Evolutionary conservation across 2,797 vertebrate genomes (phyloP), one percentile per base, ranked within the genome.

Genomic region (Corythornis leucogaster): DNA sequence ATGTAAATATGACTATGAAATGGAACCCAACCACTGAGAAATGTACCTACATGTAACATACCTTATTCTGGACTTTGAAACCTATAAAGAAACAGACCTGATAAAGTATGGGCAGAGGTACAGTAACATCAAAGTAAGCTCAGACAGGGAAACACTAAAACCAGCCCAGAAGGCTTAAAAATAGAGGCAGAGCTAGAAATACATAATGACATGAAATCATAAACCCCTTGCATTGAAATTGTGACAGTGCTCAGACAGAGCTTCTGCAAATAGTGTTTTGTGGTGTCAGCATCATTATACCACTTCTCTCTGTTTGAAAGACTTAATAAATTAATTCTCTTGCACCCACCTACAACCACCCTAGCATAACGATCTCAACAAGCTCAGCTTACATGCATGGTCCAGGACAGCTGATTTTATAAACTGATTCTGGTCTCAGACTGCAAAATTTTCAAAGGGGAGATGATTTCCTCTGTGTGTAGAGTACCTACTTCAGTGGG

Each of bases 341-440:
- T 16, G 4, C 25, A 75, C 9, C 42, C 19, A 68, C 30, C 20
- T 12, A 40, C 24, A 74, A 9, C 4, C 35, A 57, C 11, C 2
- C 3, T 15, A 42, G 22, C 15, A 45, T 5, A 28, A 24, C 1
- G 5, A 26, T 16, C 40, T 38, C 7, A 64, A 6, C 2, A 6
- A 35, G 21, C 15, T 43, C 25, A 50, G 26, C 10, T 42, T 7
- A 66, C 0, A 16, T 5, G 9, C 18, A 59, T 57, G 46, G 28
- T 54, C 18, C 38, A 46, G 54, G 35, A 31, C 46, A 71, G 45
- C 24, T 35, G 45, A 50, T 51, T 45, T 30, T 33, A 9, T 25
- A 30, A 74, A 20, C 5, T 33, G 13, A 15, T n/a, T 50, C 26
- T 16, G 55, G 46, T 42, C 62, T 78, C 70, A 17, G 9, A 24